A percentile compares a stretch with the other conserved stretches of the same genome.
phyloP scores from a whole-genome alignment of 2,113 vertebrate genomes.

The Macrotis lagotis region DNA sequence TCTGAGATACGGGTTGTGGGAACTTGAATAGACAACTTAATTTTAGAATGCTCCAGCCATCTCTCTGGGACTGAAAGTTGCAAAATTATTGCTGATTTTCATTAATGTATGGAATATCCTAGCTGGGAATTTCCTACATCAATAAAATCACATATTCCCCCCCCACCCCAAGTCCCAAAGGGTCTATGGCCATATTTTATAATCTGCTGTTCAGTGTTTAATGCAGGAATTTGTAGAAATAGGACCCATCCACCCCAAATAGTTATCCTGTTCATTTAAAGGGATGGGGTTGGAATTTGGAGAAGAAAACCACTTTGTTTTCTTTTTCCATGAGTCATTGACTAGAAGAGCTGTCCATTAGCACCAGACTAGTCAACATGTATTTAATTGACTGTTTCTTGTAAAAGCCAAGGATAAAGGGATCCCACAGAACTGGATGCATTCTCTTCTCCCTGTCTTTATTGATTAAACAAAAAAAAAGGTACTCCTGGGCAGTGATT shows the following conservation, averaged over 20 bases:
- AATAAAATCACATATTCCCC: not conserved
- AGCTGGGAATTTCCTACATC: not conserved
- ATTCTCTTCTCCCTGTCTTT: not conserved
- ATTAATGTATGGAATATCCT: not conserved
- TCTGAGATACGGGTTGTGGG: not conserved
- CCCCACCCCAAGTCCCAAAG: not conserved
- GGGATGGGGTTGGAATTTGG: not conserved
- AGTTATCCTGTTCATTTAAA: not conserved
- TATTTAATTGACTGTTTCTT: not conserved
- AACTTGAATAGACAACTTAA: not conserved
- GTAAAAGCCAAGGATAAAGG: not conserved
- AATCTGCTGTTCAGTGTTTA: not conserved
- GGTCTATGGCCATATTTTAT: not conserved
- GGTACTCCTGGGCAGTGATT: not conserved
- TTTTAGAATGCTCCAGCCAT: not conserved
- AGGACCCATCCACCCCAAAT: not conserved
- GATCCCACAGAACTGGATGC: not conserved
- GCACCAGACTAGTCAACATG: not conserved
- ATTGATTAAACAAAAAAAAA: not conserved
- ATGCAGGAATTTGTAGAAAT: not conserved
- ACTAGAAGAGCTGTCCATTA: not conserved
- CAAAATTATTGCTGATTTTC: not conserved
- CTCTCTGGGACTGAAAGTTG: not conserved
- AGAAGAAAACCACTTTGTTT: not conserved
- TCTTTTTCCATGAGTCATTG: not conserved